Base-by-base conservation (phyloP, 2,113 vertebrate species). In the Irena cyanogastra region DNA sequence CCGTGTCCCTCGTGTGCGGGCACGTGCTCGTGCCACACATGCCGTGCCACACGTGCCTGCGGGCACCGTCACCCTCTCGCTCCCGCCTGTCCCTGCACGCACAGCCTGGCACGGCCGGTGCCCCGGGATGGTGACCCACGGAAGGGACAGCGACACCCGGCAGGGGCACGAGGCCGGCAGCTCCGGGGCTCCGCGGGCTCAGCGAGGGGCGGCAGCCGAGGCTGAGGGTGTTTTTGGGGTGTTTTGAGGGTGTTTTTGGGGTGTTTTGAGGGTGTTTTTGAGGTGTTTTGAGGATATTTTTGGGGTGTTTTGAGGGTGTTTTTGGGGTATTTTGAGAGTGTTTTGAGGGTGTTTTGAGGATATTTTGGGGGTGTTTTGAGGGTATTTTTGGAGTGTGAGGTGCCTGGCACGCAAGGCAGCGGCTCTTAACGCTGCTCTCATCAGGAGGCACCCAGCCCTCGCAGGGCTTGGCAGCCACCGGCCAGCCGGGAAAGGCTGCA, bases 1-100 rank as follows among this genome's bases (percentile, higher is more conserved):
- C 68, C 27, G 22, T 1, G 54, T 23, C 63, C 63, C 84, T 24
- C 44, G 30, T 12, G 64, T 5, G 41, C 5, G 17, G 22, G 57
- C 37, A 5, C 0, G 0, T 9, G 13, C 8, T 3, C 16, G 0
- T 3, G 2, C 14, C 37, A 9, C 35, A 1, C 42, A 1, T 0
- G 59, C 50, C 65, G 33, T 22, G 85, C 52, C 89, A 31, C 26
- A 0, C 1, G 13, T 16, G 4, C 84, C 69, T 4, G 77, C 18
- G 21, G 64, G 45, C 54, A 8, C 69, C 3, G 1, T 10, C 8
- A 1, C 52, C 69, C 41, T 9, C 35, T 50, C 33, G 59, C 60
- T 45, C 7, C 16, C 13, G 0, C 21, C 15, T 4, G 30, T 16
- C 49, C 53, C 57, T 2, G 53, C 89, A 71, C 42, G 28, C 68